Evolutionary conservation across 2,113 vertebrate species (phyloP).

Genomic region (Zosterops lateralis): DNA sequence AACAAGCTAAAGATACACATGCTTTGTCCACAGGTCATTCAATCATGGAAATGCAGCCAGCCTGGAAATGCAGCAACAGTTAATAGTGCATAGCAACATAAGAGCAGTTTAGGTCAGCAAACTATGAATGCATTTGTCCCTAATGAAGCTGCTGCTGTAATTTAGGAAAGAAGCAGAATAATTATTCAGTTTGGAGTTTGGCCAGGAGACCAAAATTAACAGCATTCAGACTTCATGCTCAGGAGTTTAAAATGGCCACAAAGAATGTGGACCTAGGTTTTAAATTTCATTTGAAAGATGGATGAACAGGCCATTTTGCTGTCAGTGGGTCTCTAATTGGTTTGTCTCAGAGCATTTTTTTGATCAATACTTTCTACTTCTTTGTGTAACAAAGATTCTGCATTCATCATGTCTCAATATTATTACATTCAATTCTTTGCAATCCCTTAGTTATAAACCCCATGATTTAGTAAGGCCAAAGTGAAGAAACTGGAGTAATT

Average conservation of each 20-base stretch:
- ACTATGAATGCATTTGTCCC: slow-evolving; percentile 3
- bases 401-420: not conserved
- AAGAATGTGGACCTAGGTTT: not conserved
- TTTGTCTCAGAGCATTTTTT: not conserved
- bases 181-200: not conserved
- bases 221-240: not conserved
- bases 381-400: not conserved
- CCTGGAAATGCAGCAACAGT: not conserved
- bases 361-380: slow-evolving; percentile 16
- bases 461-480: not conserved
- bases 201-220: slow-evolving; percentile 20
- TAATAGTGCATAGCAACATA: not conserved
- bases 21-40: not conserved
- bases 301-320: slow-evolving; percentile 8
- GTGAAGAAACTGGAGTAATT: not conserved
- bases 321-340: not conserved
- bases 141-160: slow-evolving; percentile 6
- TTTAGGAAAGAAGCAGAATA: slow-evolving; percentile 26
- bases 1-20: not conserved
- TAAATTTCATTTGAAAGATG: slow-evolving; percentile 3
- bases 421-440: not conserved
- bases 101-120: slow-evolving; percentile 40
- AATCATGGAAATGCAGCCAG: not conserved
- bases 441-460: not conserved
- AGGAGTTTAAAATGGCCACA: not conserved